Evolutionary conservation across 2,797 vertebrate genomes (phyloP).

Genomic region (Clarias laeviceps): DNA sequence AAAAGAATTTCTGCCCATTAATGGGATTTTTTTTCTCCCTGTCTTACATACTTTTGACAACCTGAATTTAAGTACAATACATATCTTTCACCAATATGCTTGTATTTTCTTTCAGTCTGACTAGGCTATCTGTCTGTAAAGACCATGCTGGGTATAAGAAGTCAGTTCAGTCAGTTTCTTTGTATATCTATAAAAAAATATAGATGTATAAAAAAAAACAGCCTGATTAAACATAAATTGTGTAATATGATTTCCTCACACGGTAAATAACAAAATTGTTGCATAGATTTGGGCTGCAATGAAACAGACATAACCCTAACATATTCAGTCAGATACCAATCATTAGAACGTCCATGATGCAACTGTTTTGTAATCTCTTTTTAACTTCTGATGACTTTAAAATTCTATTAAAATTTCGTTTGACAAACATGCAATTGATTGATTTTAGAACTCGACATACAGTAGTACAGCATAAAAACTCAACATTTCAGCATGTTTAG

Average conservation of each 20-base stretch:
- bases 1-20: neutral
- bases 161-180: too few species aligned
- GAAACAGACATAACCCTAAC: neutral
- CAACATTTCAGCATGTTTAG: neutral
- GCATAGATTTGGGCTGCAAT: neutral
- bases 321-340: neutral
- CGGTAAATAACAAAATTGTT: neutral
- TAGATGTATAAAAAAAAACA: neutral
- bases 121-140: neutral
- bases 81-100: neutral
- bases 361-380: neutral
- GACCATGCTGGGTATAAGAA: neutral
- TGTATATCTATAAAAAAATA: too few species aligned
- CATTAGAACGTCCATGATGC: neutral
- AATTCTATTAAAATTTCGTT: neutral
- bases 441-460: neutral
- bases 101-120: neutral
- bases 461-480: neutral
- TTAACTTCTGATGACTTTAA: neutral
- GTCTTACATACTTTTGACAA: neutral
- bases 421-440: neutral
- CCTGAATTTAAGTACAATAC: neutral
- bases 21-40: neutral
- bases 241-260: too few species aligned
- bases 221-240: neutral